A percentile compares a stretch with the other conserved stretches of the same genome.
Conservation (phyloP, 2,797 vertebrate genomes). For the Hypotaenidia okinawae region DNA sequence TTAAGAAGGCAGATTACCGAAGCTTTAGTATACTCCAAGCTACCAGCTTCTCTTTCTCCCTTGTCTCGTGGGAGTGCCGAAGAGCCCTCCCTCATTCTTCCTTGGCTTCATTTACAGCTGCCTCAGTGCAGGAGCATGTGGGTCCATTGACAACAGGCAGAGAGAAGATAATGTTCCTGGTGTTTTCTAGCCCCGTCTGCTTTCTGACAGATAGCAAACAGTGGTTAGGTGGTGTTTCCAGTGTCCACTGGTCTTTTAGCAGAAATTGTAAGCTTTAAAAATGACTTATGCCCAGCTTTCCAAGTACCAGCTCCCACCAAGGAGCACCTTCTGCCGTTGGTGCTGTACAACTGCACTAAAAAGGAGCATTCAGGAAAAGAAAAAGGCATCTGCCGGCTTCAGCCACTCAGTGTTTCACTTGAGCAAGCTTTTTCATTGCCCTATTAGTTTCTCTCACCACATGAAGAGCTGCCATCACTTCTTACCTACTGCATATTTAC, state of each 20-base stretch:
- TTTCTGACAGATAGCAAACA: not conserved
- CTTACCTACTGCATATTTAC: not conserved
- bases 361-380: slow-evolving; percentile 14
- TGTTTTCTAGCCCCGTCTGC: not conserved
- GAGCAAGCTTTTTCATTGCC: not conserved
- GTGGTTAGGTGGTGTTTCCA: not conserved
- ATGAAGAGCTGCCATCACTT: not conserved
- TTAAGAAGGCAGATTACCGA: not conserved
- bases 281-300: not conserved
- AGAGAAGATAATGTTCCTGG: not conserved
- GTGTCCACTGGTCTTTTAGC: not conserved
- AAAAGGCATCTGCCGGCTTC: slow-evolving; percentile 28
- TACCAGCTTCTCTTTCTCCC: not conserved
- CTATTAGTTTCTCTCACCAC: not conserved
- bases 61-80: not conserved
- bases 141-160: rapidly evolving
- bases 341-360: not conserved
- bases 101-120: not conserved
- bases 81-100: not conserved
- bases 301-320: not conserved
- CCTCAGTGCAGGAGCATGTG: not conserved
- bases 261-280: not conserved
- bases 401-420: not conserved
- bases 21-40: not conserved
- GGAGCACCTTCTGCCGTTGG: not conserved